Conservation (phyloP, 1,140 invertebrate species). For the Aplysia californica region DNA sequence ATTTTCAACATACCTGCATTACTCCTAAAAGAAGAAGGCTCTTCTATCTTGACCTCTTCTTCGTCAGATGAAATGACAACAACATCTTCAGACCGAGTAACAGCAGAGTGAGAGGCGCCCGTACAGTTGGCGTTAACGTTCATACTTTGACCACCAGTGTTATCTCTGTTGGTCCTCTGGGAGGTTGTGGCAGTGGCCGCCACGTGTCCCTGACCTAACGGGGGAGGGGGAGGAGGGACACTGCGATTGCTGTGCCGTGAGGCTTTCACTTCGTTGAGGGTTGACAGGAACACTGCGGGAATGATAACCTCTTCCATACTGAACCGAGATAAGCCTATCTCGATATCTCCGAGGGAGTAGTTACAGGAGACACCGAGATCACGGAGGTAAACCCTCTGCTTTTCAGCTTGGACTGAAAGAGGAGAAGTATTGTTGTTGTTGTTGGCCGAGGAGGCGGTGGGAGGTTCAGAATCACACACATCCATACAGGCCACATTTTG, state of each 20-base stretch:
- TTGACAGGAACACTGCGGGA: conserved; percentile 47
- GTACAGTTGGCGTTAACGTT: too few species aligned
- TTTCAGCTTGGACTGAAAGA: neutral
- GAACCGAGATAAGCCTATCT: conserved; percentile 42
- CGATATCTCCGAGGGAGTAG: conserved; percentile 38
- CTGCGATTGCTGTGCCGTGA: neutral
- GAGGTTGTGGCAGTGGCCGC: conserved; percentile 6
- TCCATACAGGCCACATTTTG: too few species aligned
- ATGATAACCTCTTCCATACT: conserved; percentile 39
- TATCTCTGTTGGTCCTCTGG: neutral
- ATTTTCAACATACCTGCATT: neutral
- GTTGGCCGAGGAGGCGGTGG: too few species aligned
- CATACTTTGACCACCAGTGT: neutral
- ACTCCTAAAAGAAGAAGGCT: neutral
- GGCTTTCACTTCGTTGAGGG: conserved; percentile 31
- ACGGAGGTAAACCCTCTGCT: conserved; percentile 33
- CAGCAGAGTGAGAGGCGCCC: neutral
- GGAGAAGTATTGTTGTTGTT: too few species aligned
- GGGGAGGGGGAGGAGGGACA: too few species aligned
- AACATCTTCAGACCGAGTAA: conserved; percentile 14
- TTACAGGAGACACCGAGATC: conserved; percentile 39
- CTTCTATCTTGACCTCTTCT: neutral
- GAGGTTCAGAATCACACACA: too few species aligned
- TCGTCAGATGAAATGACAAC: conserved; percentile 3
- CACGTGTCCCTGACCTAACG: too few species aligned